Conservation (phyloP, 1,140 invertebrate species). For the Andricus grossulariae region DNA sequence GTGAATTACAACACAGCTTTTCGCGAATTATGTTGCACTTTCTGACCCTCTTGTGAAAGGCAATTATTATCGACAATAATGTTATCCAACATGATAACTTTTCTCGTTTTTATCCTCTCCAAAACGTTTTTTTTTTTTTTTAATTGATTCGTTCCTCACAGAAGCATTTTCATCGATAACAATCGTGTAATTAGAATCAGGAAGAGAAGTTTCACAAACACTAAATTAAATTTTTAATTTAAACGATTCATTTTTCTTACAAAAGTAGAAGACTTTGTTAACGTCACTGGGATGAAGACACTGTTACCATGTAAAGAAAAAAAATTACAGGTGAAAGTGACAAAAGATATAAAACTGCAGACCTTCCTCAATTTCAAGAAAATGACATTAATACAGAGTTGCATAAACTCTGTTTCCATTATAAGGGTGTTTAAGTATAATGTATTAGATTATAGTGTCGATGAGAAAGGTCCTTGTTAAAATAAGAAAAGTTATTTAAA, state of each 20-base stretch:
- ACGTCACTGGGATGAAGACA: not conserved
- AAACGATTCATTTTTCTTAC: not conserved
- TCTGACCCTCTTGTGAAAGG: not conserved
- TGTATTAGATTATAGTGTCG: constrained; percentile 5
- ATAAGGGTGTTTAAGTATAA: not conserved
- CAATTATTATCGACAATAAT: constrained; percentile 17
- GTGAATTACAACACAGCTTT: constrained; percentile 36
- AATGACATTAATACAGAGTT: constrained; percentile 16
- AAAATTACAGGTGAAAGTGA: constrained; percentile 5
- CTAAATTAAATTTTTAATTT: too few relatives aligned
- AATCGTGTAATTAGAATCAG: not conserved
- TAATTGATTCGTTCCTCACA: not conserved
- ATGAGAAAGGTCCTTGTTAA: constrained; percentile 29
- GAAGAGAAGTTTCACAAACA: not conserved
- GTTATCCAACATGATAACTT: not conserved
- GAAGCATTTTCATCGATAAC: not conserved
- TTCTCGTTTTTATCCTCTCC: not conserved
- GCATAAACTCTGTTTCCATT: constrained; percentile 22
- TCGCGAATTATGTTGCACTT: not conserved
- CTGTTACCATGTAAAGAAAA: not conserved
- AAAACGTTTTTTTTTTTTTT: not conserved
- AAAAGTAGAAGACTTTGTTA: not conserved
- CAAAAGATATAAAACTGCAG: constrained; percentile 14
- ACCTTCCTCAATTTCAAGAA: constrained; percentile 20
- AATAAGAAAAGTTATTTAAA: constrained; percentile 22